Evolutionary conservation across 2,888 invertebrate species (phyloP).

Genomic region (Glaucopsyche alexis): DNA sequence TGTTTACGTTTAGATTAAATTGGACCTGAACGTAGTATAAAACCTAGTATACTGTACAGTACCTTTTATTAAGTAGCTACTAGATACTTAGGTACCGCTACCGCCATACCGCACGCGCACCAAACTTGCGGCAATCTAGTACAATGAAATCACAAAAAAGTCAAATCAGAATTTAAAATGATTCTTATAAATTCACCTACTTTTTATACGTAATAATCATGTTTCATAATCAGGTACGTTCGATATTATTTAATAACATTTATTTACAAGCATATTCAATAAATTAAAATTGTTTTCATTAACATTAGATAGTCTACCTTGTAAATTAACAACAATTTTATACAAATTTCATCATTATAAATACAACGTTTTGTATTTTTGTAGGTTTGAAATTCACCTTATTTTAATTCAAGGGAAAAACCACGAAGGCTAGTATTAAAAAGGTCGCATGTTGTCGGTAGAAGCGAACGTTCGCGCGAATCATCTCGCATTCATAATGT

Average conservation of each 20-base stretch:
- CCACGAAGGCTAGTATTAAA: background rate
- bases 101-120: too few species aligned
- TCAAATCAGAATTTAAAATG: background rate
- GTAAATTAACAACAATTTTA: background rate
- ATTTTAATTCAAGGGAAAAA: background rate
- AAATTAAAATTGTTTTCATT: background rate
- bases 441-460: too few species aligned
- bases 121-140: too few species aligned
- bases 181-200: background rate
- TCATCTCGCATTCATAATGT: background rate
- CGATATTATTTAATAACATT: slow-evolving; percentile 6
- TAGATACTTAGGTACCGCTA: too few species aligned
- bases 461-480: background rate
- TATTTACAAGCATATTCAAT: slow-evolving; percentile 5
- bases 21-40: too few species aligned
- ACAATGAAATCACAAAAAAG: background rate
- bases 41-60: too few species aligned
- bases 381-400: background rate
- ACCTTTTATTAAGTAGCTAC: too few species aligned
- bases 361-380: background rate
- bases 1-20: too few species aligned
- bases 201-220: slow-evolving; percentile 3
- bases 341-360: background rate
- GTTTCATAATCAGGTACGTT: slow-evolving; percentile 5
- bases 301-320: background rate